Evolutionary conservation across 64 coral and sea anemone species (phyloP).

Genomic region (Stylophora pistillata): DNA sequence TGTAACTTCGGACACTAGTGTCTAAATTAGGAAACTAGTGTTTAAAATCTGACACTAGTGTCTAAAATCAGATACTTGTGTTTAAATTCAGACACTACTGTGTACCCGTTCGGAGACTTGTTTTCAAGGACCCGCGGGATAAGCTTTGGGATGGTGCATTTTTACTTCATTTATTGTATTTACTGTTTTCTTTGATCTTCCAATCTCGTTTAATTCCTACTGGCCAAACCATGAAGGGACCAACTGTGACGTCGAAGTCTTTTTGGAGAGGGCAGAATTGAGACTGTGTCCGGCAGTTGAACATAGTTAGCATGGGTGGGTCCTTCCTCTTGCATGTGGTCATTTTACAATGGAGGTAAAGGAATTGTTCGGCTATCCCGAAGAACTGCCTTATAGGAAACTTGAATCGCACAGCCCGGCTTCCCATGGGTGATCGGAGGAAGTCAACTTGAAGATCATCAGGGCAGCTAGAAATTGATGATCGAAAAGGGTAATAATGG

Average conservation of each 20-base stretch:
- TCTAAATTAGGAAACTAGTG: too few relatives aligned
- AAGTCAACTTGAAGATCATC: neutral
- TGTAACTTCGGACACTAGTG: too few relatives aligned
- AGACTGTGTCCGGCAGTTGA: neutral
- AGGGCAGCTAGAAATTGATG: neutral
- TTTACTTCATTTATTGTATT: neutral
- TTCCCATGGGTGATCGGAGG: neutral
- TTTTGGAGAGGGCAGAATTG: neutral
- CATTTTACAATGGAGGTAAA: slow-evolving; percentile 15
- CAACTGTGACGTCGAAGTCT: neutral
- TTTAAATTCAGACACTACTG: too few relatives aligned
- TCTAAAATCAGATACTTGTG: too few relatives aligned
- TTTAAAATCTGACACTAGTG: too few relatives aligned
- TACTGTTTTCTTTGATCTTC: neutral
- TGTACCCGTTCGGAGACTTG: too few relatives aligned
- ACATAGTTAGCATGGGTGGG: neutral
- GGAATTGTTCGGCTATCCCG: neutral
- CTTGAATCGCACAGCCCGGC: neutral
- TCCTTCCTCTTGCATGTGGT: neutral
- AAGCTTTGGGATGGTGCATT: too few relatives aligned
- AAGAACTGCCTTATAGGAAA: neutral
- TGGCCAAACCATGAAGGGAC: slow-evolving; percentile 19
- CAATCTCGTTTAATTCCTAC: neutral
- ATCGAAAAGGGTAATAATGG: too few relatives aligned
- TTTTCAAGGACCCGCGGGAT: too few relatives aligned